Percentiles rank a stretch among this genome's conserved stretches.
Conservation (phyloP, 1,140 invertebrate species). For the Chionoecetes opilio region DNA sequence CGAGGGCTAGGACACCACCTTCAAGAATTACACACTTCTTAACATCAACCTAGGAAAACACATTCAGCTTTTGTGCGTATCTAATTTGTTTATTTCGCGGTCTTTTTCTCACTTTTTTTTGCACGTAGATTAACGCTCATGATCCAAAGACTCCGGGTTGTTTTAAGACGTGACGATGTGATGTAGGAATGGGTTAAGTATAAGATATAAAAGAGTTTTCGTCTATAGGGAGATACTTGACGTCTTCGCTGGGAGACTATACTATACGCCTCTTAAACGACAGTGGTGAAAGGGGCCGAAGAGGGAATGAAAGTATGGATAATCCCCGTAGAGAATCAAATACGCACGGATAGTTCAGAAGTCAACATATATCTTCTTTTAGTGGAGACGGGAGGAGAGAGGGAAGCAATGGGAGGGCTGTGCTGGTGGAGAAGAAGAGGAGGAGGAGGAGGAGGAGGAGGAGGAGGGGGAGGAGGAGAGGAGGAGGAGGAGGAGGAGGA, state of each 20-base stretch:
- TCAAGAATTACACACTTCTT: background rate
- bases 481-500: no score
- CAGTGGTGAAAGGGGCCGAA: background rate
- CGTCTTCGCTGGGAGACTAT: background rate
- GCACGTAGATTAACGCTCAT: background rate
- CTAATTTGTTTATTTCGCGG: background rate
- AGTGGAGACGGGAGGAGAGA: background rate
- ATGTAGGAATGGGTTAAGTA: background rate
- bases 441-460: background rate
- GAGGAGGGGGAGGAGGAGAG: background rate
- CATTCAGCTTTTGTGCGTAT: background rate
- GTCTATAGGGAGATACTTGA: background rate
- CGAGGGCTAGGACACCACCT: background rate
- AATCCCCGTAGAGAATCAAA: slow-evolving; percentile 20
- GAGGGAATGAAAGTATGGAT: slow-evolving; percentile 28
- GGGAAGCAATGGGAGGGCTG: no score
- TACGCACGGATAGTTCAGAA: slow-evolving; percentile 18
- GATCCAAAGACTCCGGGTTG: background rate
- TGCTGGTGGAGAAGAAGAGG: background rate
- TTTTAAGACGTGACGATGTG: background rate
- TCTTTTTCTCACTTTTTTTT: background rate
- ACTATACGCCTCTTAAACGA: background rate
- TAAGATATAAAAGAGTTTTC: background rate
- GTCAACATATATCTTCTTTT: slow-evolving; percentile 30
- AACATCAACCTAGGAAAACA: background rate